Evolutionary conservation across 2,113 vertebrate species (phyloP), one percentile per base, ranked within the genome.

Genomic region (Alectura lathami): DNA sequence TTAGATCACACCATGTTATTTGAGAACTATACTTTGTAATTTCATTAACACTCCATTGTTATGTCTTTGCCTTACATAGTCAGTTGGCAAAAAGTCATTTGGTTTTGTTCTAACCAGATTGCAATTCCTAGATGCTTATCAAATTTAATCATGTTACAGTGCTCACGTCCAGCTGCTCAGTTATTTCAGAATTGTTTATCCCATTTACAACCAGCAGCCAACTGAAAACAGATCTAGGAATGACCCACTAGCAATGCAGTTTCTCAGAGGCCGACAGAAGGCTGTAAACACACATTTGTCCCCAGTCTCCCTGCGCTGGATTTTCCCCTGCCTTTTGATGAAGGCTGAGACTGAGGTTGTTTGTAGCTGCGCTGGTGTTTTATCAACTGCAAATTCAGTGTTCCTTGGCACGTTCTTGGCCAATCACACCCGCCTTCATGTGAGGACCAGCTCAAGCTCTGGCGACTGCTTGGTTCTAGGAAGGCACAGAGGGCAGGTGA

Each of bases 21-120:
- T 81, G 81, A 92, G 47, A 66, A 81, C 73, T 81, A 73, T 34
- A 88, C 56, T 89, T 85, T 94, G 83, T 93, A 91, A 64, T 53
- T 94, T 86, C 60, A 89, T 86, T 93, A 92, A 76, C 67, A 53
- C 24, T 73, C 57, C 13, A 64, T 17, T 75, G 56, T 92, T 83
- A 56, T 11, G 9, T 36, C 40, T 92, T 86, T 68, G 11, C 27
- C 22, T 78, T 82, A 29, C 48, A 29, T 64, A 75, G 45, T 40
- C 69, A 86, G 13, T 6, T 48, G 43, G 32, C 12, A 81, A 78
- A 64, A 81, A 79, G 16, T 74, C 2, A 82, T 66, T 91, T 66
- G 42, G 72, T 87, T 85, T 85, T 85, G 13, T 87, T 91, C 78
- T 85, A 75, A 30, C 73, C 60, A 84, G 53, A 79, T 9, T 54